These are phyloP conservation scores for Meloe dianella DNA, from an alignment of 2,888 invertebrate genomes.

Conservation along the genomic window DNA sequence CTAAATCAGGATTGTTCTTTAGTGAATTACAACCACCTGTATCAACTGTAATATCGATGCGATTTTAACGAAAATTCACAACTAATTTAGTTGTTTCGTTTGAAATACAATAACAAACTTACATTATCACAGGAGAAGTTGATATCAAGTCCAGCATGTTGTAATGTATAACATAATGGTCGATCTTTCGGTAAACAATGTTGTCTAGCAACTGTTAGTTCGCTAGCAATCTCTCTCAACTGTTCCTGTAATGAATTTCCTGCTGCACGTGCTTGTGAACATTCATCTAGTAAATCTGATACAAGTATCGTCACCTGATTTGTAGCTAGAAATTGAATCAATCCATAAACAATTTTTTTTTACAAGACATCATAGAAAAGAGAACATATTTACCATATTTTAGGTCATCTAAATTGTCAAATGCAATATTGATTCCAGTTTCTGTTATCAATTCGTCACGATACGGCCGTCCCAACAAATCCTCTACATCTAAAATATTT, in stretches of 20 bases:
- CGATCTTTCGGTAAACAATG: conserved; percentile 74
- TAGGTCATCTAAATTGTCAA: conserved; percentile 74
- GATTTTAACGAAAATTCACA: too few relatives aligned
- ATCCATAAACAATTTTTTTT: not conserved
- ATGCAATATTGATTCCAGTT: conserved; percentile 77
- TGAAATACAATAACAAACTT: conserved; percentile 37
- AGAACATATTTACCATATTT: conserved; percentile 66
- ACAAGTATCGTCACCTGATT: conserved; percentile 66
- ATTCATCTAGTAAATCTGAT: conserved; percentile 64
- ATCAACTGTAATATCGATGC: too few relatives aligned
- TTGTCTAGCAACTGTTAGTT: conserved; percentile 66
- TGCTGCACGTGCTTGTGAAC: conserved; percentile 63
- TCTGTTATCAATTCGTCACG: conserved; percentile 74
- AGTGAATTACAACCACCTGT: too few relatives aligned
- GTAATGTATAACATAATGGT: conserved; percentile 77
- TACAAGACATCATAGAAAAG: not conserved
- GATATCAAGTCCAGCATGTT: conserved; percentile 72
- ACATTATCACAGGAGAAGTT: conserved; percentile 69
- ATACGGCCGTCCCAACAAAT: conserved; percentile 77
- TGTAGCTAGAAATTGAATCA: conserved; percentile 60
- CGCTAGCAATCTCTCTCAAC: conserved; percentile 65
- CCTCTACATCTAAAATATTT: conserved; percentile 69
- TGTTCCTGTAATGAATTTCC: conserved; percentile 65
- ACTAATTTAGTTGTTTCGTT: too few relatives aligned
- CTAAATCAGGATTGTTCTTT: too few relatives aligned